These are phyloP conservation scores for Patella pellucida DNA, from an alignment of 2,888 invertebrate genomes.

Conservation along the genomic window DNA sequence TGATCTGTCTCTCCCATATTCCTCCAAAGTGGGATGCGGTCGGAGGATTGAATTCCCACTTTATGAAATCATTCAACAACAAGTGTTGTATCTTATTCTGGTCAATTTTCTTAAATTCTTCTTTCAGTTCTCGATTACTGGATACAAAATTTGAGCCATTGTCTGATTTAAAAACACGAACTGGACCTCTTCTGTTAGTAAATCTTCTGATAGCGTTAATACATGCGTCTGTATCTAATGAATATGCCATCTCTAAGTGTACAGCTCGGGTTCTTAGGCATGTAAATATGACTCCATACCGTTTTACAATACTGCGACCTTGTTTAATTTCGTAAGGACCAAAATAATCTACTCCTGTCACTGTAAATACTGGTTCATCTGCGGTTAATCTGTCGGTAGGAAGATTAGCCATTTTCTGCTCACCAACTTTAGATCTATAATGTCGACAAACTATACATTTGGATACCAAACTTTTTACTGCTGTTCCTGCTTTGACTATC, in stretches of 20 bases:
- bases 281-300: slow-evolving; percentile 36
- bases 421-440: background rate
- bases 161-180: slow-evolving; percentile 21
- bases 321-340: slow-evolving; percentile 29
- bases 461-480: slow-evolving; percentile 22
- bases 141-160: slow-evolving; percentile 36
- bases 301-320: slow-evolving; percentile 23
- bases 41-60: too few species aligned
- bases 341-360: slow-evolving; percentile 29
- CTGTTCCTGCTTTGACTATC: slow-evolving; percentile 35
- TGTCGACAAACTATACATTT: slow-evolving; percentile 12
- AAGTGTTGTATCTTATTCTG: slow-evolving; percentile 19
- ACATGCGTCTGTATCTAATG: too few species aligned
- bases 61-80: slow-evolving; percentile 16
- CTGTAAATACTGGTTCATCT: slow-evolving; percentile 21
- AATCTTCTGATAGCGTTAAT: slow-evolving; percentile 29
- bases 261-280: slow-evolving; percentile 26
- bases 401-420: slow-evolving; percentile 13
- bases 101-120: slow-evolving; percentile 29
- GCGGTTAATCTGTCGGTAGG: slow-evolving; percentile 16
- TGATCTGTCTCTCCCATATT: too few species aligned
- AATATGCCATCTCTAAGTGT: slow-evolving; percentile 28
- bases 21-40: accelerated
- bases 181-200: slow-evolving; percentile 24
- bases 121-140: slow-evolving; percentile 28